Conservation (phyloP, 1,140 invertebrate genomes). For the Bombus picipes region DNA sequence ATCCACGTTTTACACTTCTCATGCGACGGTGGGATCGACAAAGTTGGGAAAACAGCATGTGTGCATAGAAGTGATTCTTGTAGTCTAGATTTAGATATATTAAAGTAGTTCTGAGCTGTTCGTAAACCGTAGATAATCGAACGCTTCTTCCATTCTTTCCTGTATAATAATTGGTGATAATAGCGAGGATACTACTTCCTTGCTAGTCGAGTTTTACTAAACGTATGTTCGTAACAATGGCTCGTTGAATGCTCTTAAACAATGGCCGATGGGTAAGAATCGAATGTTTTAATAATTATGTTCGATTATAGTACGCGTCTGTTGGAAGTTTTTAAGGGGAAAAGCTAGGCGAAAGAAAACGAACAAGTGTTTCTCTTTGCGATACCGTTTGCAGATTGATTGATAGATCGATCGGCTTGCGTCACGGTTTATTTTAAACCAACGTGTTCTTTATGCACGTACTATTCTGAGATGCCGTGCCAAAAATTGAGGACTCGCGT, state of each 20-base stretch:
- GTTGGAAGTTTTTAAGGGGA: constrained; percentile 28
- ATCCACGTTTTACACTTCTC: not conserved
- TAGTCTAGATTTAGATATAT: not conserved
- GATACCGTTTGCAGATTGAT: constrained; percentile 51
- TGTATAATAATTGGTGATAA: not conserved
- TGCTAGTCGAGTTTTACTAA: not conserved
- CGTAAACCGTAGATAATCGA: too few species aligned
- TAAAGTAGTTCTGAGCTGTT: not conserved
- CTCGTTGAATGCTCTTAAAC: not conserved
- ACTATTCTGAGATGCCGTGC: constrained; percentile 43
- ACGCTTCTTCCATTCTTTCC: not conserved
- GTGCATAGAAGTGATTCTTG: not conserved
- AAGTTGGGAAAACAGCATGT: not conserved
- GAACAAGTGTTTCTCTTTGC: constrained; percentile 38
- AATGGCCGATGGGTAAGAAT: not conserved
- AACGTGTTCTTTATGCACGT: constrained; percentile 36
- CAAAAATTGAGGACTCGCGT: constrained; percentile 34
- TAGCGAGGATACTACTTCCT: not conserved
- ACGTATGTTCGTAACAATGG: not conserved
- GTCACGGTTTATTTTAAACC: constrained; percentile 61
- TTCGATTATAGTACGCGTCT: not conserved
- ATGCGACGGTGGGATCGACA: too few species aligned
- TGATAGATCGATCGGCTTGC: constrained; percentile 58
- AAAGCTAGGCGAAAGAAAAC: constrained; percentile 31
- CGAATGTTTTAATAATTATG: not conserved